phyloP scores from a whole-genome alignment of 2,888 invertebrate species.

The Lycaena phlaeas region DNA sequence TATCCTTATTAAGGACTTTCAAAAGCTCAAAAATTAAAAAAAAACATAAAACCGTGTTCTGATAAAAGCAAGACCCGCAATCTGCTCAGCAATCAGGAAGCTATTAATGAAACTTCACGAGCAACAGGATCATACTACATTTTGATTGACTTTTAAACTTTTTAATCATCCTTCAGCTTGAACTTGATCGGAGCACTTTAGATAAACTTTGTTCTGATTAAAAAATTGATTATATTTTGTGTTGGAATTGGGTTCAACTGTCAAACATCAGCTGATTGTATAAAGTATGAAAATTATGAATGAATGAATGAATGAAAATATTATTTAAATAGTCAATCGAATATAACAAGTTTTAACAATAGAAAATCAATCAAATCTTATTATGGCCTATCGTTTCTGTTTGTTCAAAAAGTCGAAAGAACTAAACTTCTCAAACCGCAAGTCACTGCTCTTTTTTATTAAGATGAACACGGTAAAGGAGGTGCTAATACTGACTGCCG shows the following conservation, averaged over 20 bases:
- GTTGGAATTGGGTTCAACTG: no score
- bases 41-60: not conserved
- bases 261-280: no score
- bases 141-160: constrained; percentile 1
- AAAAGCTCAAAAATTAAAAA: no score
- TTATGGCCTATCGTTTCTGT: no score
- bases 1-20: no score
- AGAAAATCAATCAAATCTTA: no score
- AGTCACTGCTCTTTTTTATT: not conserved
- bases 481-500: no score
- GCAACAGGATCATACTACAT: not conserved
- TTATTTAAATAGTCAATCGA: no score
- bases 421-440: not conserved
- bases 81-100: not conserved
- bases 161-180: not conserved
- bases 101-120: not conserved
- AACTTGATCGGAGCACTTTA: not conserved
- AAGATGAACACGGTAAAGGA: constrained; percentile 1
- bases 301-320: no score
- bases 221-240: not conserved
- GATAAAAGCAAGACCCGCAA: not conserved
- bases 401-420: not conserved
- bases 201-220: not conserved
- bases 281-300: no score
- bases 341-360: no score